These are phyloP conservation scores for Cyprinodon brontotheroides DNA, from an alignment of 2,113 vertebrate species.

Conservation along the genomic window DNA sequence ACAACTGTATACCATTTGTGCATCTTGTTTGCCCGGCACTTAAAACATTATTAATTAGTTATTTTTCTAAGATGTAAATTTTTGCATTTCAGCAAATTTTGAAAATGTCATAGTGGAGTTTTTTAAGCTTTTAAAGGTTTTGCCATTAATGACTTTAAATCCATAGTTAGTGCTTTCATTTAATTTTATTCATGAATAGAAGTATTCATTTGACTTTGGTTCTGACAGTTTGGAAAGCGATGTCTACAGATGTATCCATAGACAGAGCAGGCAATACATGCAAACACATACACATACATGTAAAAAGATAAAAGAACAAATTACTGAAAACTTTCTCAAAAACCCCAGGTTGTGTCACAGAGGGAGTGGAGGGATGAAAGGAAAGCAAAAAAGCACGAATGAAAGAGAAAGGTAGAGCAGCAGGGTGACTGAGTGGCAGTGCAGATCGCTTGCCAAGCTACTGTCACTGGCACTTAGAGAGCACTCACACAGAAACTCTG, in stretches of 20 bases:
- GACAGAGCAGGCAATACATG: neutral
- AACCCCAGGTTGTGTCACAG: conserved; percentile 59
- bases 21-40: too few species aligned
- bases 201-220: conserved; percentile 7
- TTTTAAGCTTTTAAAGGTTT: neutral
- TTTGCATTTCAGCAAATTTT: neutral
- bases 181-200: neutral
- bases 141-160: neutral
- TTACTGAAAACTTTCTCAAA: conserved; percentile 55
- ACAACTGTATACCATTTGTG: too few species aligned
- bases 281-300: neutral
- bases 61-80: neutral
- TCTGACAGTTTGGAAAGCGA: conserved; percentile 20
- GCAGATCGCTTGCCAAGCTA: conserved; percentile 62
- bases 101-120: too few species aligned
- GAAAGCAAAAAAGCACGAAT: conserved; percentile 43
- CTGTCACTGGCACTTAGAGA: conserved; percentile 57
- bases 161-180: neutral
- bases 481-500: conserved; percentile 19
- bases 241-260: neutral
- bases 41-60: neutral
- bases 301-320: conserved; percentile 61
- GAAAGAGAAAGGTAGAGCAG: conserved; percentile 48
- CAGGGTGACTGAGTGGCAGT: conserved; percentile 65
- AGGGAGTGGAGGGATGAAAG: conserved; percentile 63